Evolutionary conservation across 2,797 vertebrate species (phyloP).

Genomic region (Dendrocincla tyrannina): DNA sequence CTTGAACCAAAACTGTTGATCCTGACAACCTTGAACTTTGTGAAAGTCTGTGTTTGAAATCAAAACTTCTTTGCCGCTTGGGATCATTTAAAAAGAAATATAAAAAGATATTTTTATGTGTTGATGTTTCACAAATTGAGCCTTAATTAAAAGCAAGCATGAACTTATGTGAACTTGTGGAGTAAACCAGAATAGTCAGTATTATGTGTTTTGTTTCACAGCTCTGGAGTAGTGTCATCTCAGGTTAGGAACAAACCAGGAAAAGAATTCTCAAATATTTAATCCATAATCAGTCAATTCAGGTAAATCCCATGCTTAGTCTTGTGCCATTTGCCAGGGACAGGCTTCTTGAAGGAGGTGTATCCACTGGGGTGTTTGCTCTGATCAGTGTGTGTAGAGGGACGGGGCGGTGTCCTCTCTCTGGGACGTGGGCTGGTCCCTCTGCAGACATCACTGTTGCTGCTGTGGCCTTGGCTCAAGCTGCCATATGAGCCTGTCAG

Average conservation of each 20-base stretch:
- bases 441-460: neutral
- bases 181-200: neutral
- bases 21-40: neutral
- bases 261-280: neutral
- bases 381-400: neutral
- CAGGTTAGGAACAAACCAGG: neutral
- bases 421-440: neutral
- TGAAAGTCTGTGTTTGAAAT: neutral
- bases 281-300: neutral
- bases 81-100: neutral
- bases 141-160: neutral
- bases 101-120: neutral
- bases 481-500: neutral
- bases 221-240: neutral
- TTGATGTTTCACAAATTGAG: neutral
- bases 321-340: neutral
- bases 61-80: neutral
- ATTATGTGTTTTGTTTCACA: neutral
- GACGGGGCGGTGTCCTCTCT: neutral
- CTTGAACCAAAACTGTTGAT: neutral
- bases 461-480: neutral
- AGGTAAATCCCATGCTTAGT: neutral
- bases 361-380: neutral
- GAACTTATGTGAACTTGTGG: neutral
- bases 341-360: neutral